Conservation (phyloP, 1,140 invertebrate species). For the Listronotus bonariensis region DNA sequence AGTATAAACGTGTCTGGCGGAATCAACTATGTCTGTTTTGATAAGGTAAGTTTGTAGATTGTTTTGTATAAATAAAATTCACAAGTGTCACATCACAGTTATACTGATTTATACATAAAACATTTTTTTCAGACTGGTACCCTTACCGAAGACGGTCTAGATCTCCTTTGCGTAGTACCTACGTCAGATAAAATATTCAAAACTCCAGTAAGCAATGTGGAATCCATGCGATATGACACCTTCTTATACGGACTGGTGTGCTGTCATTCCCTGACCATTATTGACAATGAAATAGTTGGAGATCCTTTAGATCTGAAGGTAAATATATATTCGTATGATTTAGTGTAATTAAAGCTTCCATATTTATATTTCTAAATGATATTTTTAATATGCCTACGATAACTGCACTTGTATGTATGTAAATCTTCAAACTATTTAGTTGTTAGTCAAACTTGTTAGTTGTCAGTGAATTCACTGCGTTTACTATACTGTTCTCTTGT, state of each 20-base stretch:
- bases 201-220: conserved; percentile 61
- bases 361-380: too few species aligned
- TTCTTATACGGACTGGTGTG: conserved; percentile 79
- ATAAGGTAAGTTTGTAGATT: conserved; percentile 88
- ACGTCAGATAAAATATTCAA: conserved; percentile 63
- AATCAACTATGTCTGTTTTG: conserved; percentile 95
- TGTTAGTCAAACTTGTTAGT: too few species aligned
- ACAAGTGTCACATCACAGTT: too few species aligned
- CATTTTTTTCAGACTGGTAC: conserved; percentile 77
- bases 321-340: conserved; percentile 19
- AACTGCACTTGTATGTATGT: too few species aligned
- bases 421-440: too few species aligned
- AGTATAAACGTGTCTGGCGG: conserved; percentile 95
- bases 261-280: conserved; percentile 87
- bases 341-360: too few species aligned
- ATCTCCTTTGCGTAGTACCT: conserved; percentile 83
- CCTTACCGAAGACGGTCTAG: conserved; percentile 86
- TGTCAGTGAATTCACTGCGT: too few species aligned
- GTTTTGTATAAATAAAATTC: too few species aligned
- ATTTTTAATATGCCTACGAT: too few species aligned
- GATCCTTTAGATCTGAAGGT: conserved; percentile 94
- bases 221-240: conserved; percentile 60
- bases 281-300: conserved; percentile 81
- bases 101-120: not conserved
- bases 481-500: too few species aligned